Conservation (phyloP, 2,113 vertebrate species). For the Camelus bactrianus region DNA sequence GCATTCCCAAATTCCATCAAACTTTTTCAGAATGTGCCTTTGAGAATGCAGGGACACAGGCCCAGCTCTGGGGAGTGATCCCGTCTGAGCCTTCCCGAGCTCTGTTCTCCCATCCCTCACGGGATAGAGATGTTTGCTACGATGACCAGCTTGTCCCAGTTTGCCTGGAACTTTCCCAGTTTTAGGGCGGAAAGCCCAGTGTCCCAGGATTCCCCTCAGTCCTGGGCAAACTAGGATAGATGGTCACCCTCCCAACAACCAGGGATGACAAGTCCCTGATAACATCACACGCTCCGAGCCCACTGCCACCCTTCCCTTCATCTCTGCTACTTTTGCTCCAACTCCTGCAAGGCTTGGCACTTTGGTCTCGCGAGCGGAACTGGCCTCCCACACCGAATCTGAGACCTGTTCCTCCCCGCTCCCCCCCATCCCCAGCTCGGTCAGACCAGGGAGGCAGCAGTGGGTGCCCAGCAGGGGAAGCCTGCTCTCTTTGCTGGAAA, state of each 20-base stretch:
- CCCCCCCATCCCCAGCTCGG: too few relatives aligned
- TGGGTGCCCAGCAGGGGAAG: background rate
- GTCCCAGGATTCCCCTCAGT: accelerated
- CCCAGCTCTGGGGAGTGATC: background rate
- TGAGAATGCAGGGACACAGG: background rate
- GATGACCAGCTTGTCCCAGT: too few relatives aligned
- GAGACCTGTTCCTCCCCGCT: accelerated
- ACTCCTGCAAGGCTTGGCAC: background rate
- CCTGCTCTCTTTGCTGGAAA: background rate
- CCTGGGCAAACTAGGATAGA: background rate
- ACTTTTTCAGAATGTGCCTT: background rate
- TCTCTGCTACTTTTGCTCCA: background rate
- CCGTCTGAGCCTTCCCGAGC: background rate
- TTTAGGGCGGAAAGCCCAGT: background rate
- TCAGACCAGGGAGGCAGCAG: background rate
- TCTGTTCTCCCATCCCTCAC: accelerated
- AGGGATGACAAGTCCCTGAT: background rate
- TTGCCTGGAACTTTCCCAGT: background rate
- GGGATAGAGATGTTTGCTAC: background rate
- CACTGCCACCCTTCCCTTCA: background rate
- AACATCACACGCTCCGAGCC: background rate
- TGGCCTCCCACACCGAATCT: background rate
- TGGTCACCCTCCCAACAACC: background rate
- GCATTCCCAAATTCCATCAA: background rate
- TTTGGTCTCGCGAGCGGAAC: background rate